Evolutionary conservation across 1,140 invertebrate species (phyloP), one percentile per base, ranked within the genome.

Genomic region (Drosophila repletoides): DNA sequence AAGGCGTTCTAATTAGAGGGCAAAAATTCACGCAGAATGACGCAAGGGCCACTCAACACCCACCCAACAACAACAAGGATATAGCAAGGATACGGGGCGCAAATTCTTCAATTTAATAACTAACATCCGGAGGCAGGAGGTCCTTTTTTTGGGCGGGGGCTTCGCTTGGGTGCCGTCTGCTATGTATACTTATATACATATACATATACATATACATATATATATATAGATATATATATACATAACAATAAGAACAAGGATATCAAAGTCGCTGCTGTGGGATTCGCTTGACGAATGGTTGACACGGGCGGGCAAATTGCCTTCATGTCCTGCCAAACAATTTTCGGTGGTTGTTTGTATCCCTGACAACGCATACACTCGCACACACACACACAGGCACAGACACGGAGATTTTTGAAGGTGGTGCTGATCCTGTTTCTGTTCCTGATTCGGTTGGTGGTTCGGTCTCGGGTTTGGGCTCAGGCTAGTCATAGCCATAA

Each of bases 41-140:
- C 41, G 55, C 70, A 64, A 66, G 56, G 58, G 67, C 41, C 64
- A 76, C 77, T 80, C 65, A 58, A 40, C 28, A 46, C 56, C 74
- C 71, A 49, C 74, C 51, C 49, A 71, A 19, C 59, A 4, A 76
- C 19, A 72, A 60, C 29, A 55, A 33, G 55, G 21, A 41, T 45
- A 12, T 21, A 40, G 6, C 19, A 17, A 9, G 28, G 64, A 55
- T 56, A 63, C 60, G 63, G 72, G 74, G 79, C 63, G 79, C 74
- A 83, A 83, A 83, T 83, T 83, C 79, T 84, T 83, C 79, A 83
- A 83, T 83, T 83, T 84, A 83, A 83, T 83, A 83, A 83, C 79
- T 79, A 71, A 68, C 74, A 77, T 84, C 74, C 70, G 79, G 53
- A 74, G 79, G 79, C 74, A 64, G 53, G 40, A 65, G 59, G 38